Percentiles rank a stretch among this genome's conserved stretches.
These are phyloP conservation scores for Antechinus stuartii DNA, from an alignment of 2,113 vertebrate species.

Conservation along the genomic window DNA sequence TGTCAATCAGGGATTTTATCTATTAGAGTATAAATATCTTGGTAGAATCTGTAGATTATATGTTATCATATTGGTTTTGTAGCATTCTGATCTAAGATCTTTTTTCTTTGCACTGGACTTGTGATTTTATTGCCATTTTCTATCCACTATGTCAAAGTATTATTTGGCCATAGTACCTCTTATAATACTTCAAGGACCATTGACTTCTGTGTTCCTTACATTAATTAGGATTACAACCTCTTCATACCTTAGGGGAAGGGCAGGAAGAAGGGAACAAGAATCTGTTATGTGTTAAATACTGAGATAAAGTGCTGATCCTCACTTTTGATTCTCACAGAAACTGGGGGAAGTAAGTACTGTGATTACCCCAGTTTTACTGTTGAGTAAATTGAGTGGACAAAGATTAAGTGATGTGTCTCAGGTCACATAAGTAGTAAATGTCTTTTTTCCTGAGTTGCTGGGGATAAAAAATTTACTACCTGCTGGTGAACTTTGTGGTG, in stretches of 20 bases:
- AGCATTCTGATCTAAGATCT: not conserved
- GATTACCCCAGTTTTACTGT: not conserved
- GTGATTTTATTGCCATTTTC: not conserved
- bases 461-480: not conserved
- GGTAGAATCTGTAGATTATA: constrained; percentile 32
- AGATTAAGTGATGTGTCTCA: not conserved
- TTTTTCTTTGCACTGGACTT: not conserved
- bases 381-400: not conserved
- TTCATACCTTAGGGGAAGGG: not conserved
- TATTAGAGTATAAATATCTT: constrained; percentile 32
- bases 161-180: not conserved
- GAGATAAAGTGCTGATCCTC: not conserved
- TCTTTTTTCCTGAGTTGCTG: not conserved
- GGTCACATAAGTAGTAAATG: not conserved
- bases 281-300: not conserved
- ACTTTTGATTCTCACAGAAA: not conserved
- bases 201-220: not conserved
- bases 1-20: constrained; percentile 8
- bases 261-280: not conserved
- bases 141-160: not conserved
- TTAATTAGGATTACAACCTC: not conserved
- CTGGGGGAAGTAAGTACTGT: not conserved
- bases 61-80: not conserved
- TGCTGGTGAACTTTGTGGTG: not conserved
- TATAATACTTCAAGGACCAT: not conserved